Evolutionary conservation across 30 jellyfish, hydroid and myxozoan genomes (phyloP), one percentile per base, ranked within the genome.

Genomic region (Turritopsis rubra): DNA sequence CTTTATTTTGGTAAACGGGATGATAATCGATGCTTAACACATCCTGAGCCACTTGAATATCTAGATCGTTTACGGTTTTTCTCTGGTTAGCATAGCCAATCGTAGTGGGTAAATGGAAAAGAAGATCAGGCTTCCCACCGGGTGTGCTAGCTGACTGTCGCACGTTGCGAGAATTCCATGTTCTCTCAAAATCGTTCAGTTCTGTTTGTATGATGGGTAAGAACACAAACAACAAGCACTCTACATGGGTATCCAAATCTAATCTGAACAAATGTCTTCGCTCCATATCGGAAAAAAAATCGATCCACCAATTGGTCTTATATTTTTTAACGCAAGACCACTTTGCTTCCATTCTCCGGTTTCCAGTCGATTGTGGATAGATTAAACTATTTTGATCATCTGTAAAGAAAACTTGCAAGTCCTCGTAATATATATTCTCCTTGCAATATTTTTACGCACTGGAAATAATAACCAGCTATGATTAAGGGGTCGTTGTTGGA

Each of bases 71-170:
- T 17, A 80, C 60, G n/a, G 21, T 28, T 21, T 23, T 17, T 53
- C 87, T 84, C 82, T 52, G 41, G 25, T 53, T 28, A 28, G 26
- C 28, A 52, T 21, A 80, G 18, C 87, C 87, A 41, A 80, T 41
- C 24, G 78, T 65, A 53, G 17, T n/a, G 27, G 87, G 87, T 24
- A 80, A 29, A 74, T 74, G 82, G 82, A 80, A 41, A 29, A 9
- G 83, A 22, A 79, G n/a, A 79, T 26, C 86, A 60, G 86, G 83
- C 53, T 79, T 79, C 52, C 86, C 86, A 19, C 86, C 86, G 53
- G 86, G 86, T 21, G 60, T 66, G 65, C 28, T 24, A 28, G 82
- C 83, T 18, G 87, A 80, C 27, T 80, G 87, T 52, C 87, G 78
- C 18, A 31, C 82, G 80, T 52, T 21, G 23, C 18, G 24, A 16